A percentile compares a stretch with the other conserved stretches of the same genome.
These are phyloP conservation scores for Verasper variegatus DNA, from an alignment of 2,113 vertebrate genomes.

Conservation along the genomic window DNA sequence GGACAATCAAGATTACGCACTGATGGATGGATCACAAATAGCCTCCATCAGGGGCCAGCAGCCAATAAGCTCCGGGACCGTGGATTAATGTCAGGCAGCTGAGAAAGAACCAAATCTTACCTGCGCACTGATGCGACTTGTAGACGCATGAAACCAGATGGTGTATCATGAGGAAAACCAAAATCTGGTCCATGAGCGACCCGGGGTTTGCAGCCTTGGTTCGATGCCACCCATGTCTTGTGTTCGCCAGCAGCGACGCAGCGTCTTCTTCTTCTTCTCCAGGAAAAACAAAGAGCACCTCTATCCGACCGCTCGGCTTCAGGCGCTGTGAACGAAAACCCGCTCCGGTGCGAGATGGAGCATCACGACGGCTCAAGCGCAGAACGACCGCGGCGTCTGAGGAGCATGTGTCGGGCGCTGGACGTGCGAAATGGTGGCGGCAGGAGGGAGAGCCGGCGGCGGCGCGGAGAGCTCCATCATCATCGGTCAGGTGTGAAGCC, in stretches of 20 bases:
- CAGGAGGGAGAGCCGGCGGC: conserved; percentile 42
- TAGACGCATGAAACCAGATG: neutral
- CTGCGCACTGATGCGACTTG: conserved; percentile 62
- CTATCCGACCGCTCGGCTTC: conserved; percentile 43
- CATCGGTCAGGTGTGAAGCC: conserved; percentile 71
- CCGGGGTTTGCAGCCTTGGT: conserved; percentile 21
- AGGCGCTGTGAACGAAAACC: neutral
- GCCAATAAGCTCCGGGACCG: conserved; percentile 15
- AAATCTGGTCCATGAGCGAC: conserved; percentile 36
- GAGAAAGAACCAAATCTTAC: conserved; percentile 39
- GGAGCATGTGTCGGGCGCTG: conserved; percentile 32
- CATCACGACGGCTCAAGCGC: neutral
- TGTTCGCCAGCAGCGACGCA: conserved; percentile 67
- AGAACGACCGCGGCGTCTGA: neutral
- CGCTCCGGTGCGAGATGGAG: neutral
- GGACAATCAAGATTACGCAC: conserved; percentile 71
- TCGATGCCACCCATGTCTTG: conserved; percentile 65
- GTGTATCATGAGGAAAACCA: conserved; percentile 38
- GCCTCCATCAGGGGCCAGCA: conserved; percentile 17
- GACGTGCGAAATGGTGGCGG: conserved; percentile 67
- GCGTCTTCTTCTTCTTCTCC: conserved; percentile 25
- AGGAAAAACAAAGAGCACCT: conserved; percentile 54
- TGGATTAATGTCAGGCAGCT: conserved; percentile 8
- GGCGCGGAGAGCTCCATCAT: conserved; percentile 53
- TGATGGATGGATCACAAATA: conserved; percentile 72